Conservation (phyloP, 2,113 vertebrate genomes). For the Cygnus atratus region DNA sequence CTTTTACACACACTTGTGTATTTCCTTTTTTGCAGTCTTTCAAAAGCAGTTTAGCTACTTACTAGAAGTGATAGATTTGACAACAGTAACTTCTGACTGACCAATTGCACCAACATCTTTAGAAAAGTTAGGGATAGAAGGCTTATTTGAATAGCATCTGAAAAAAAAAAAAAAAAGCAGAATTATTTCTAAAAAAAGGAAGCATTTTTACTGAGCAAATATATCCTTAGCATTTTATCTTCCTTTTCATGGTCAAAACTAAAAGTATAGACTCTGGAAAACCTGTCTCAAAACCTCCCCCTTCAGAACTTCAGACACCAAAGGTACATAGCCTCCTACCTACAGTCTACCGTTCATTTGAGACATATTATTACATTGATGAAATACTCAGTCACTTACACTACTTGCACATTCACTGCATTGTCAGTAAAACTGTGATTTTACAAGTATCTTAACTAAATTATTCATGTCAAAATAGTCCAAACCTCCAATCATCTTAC, state of each 20-base stretch:
- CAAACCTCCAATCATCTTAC: neutral
- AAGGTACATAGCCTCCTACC: neutral
- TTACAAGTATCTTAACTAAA: neutral
- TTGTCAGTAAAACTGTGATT: neutral
- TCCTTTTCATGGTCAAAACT: neutral
- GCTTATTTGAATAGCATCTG: neutral
- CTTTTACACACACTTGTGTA: neutral
- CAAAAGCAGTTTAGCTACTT: neutral
- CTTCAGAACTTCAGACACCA: neutral
- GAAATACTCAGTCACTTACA: neutral
- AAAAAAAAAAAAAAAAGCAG: neutral
- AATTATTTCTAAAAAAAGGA: neutral
- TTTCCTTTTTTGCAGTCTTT: neutral
- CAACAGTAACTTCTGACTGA: neutral
- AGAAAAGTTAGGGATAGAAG: neutral
- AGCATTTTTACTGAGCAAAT: neutral
- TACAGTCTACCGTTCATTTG: neutral
- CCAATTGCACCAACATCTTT: neutral
- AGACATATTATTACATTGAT: neutral
- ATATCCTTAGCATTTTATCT: neutral
- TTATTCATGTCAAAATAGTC: neutral
- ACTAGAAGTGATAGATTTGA: neutral
- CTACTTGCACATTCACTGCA: neutral
- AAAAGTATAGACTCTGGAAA: neutral
- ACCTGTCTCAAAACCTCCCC: neutral